Evolutionary conservation across 30 jellyfish, hydroid and myxozoan species (phyloP).

Genomic region (Clytia hemisphaerica): DNA sequence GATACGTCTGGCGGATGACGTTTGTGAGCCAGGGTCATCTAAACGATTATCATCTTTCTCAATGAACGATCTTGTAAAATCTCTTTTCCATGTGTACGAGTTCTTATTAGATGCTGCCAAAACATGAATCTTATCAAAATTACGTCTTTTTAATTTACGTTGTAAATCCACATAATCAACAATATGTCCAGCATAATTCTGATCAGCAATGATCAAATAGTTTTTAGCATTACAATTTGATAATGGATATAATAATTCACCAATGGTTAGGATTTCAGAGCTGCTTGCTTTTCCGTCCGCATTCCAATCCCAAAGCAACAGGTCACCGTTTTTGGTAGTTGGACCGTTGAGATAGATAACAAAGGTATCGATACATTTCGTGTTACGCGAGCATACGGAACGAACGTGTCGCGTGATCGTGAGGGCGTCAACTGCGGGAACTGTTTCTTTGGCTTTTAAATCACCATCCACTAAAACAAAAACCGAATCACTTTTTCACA

Average conservation of each 20-base stretch:
- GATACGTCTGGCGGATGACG: slow-evolving; percentile 16
- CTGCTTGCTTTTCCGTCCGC: slow-evolving; percentile 84
- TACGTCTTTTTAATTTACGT: slow-evolving; percentile 33
- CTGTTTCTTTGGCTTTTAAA: slow-evolving; percentile 68
- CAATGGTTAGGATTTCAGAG: slow-evolving; percentile 59
- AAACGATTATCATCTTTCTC: slow-evolving; percentile 23
- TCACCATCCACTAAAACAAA: slow-evolving; percentile 75
- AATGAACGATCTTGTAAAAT: slow-evolving; percentile 73
- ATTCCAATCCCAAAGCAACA: slow-evolving; percentile 86
- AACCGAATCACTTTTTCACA: too few species aligned
- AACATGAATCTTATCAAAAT: slow-evolving; percentile 50
- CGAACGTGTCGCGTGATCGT: slow-evolving; percentile 57
- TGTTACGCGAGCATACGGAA: slow-evolving; percentile 47
- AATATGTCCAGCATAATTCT: slow-evolving; percentile 90
- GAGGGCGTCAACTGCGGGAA: slow-evolving; percentile 88
- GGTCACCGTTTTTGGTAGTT: slow-evolving; percentile 75
- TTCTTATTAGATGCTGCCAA: slow-evolving; percentile 67
- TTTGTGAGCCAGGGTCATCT: neutral
- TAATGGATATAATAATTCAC: slow-evolving; percentile 52
- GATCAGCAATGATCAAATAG: slow-evolving; percentile 82
- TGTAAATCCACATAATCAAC: slow-evolving; percentile 45
- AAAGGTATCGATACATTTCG: slow-evolving; percentile 69
- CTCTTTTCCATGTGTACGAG: slow-evolving; percentile 74
- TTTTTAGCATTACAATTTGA: slow-evolving; percentile 74
- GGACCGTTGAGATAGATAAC: slow-evolving; percentile 89